Evolutionary conservation across 2,888 invertebrate genomes (phyloP), one percentile per base, ranked within the genome.

Genomic region (Platycheirus albimanus): DNA sequence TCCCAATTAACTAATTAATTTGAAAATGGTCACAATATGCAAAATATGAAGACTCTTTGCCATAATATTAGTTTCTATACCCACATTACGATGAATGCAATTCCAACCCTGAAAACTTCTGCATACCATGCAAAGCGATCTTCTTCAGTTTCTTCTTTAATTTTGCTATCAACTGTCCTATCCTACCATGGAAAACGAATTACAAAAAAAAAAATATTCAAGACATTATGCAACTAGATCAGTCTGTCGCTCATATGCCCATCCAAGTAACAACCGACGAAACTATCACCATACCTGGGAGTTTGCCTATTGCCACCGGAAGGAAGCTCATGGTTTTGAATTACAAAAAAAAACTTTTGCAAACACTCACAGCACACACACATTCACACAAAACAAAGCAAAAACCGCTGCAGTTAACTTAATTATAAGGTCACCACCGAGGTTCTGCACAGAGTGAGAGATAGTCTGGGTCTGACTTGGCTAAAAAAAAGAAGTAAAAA

Each of bases 311-410:
- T 52, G 19, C 17, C 20, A 61, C 58, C 77, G 71, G 81, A 81
- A 77, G 81, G 77, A 72, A 81, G 67, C 54, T 77, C 66, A 67
- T 81, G 81, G 81, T 71, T 81, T 71, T 61, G 77, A 71, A 81
- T 81, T 81, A 54, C 76, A 75, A 72, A 74, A 75, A 72, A 74
- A 71, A 64, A 64, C 45, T 17, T 45, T 38, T 36, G 19, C 47
- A 19, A 11, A 13, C 38, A 45, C 28, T n/a, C 7, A n/a, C 15
- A 24, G n/a, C 38, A 45, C 28, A 15, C 7, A n/a, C 15, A 24
- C 8, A 17, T 19, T 11, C 4, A 15, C 2, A 43, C 2, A 30
- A 28, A 58, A 13, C 13, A 24, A 56, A 13, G 10, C 13, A 41
- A 41, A 8, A 1, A 24, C 61, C 54, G 49, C 24, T 61, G 43